Percentiles rank a stretch among this genome's conserved stretches.
Conservation (phyloP, 2,888 invertebrate genomes). For the Scotopteryx bipunctaria region DNA sequence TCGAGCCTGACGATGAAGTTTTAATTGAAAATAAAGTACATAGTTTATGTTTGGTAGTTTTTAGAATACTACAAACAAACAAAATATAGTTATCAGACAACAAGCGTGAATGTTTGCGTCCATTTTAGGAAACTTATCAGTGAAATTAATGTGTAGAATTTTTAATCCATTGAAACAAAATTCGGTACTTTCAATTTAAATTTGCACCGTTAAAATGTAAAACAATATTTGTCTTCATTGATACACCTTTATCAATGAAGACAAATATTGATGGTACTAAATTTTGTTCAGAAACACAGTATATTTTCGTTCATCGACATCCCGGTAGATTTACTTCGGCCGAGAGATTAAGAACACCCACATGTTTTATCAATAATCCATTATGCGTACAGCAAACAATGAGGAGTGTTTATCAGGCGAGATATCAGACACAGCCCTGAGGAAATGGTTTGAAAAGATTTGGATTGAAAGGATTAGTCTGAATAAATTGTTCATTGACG, state of each 20-base stretch:
- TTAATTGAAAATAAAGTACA: too few species aligned
- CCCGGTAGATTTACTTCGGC: constrained; percentile 62
- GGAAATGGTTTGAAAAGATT: constrained; percentile 1
- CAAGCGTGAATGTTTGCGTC: too few species aligned
- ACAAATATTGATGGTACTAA: constrained; percentile 1
- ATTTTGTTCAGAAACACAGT: constrained; percentile 30
- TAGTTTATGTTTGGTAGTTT: too few species aligned
- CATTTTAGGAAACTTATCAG: too few species aligned
- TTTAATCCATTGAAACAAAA: too few species aligned
- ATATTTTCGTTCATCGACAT: constrained; percentile 64
- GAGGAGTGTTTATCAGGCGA: constrained; percentile 70
- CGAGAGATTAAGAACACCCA: constrained; percentile 79
- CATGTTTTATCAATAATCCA: constrained; percentile 82
- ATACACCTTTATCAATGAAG: neutral
- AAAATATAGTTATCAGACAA: neutral
- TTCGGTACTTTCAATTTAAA: too few species aligned
- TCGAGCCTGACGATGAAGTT: too few species aligned
- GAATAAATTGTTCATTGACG: too few species aligned
- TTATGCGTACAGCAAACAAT: constrained; percentile 80
- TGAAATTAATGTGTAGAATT: too few species aligned
- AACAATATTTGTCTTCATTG: neutral
- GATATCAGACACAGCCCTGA: constrained; percentile 48
- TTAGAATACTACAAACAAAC: too few species aligned
- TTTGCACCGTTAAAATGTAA: too few species aligned
- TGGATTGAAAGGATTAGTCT: neutral